Evolutionary conservation across 64 coral and sea anemone species (phyloP).

Genomic region (Platygyra sinensis): DNA sequence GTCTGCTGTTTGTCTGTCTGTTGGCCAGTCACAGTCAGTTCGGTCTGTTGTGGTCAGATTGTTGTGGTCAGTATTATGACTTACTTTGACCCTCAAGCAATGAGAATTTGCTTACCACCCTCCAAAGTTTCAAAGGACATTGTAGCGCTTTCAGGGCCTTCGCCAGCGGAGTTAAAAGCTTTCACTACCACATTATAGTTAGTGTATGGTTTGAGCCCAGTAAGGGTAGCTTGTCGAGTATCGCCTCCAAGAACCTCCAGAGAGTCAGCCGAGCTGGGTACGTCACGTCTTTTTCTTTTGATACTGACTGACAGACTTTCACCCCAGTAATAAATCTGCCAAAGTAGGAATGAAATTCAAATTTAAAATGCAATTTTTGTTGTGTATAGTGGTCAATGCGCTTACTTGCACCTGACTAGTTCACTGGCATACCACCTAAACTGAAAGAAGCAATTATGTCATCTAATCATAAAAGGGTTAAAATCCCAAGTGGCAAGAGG

Average conservation of each 20-base stretch:
- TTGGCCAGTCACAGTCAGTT: too few relatives aligned
- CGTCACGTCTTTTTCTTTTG: constrained; percentile 41
- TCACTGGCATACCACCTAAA: too few relatives aligned
- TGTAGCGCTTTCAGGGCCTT: neutral
- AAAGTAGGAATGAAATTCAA: neutral
- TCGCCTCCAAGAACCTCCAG: neutral
- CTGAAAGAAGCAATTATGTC: too few relatives aligned
- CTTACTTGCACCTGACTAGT: too few relatives aligned
- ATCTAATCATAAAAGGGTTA: too few relatives aligned
- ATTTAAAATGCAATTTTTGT: neutral
- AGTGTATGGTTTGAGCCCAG: constrained; percentile 24
- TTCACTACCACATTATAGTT: constrained; percentile 22
- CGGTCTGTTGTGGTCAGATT: too few relatives aligned
- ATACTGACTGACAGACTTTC: neutral
- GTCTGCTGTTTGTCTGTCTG: too few relatives aligned
- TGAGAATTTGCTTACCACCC: constrained; percentile 44
- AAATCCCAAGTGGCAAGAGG: too few relatives aligned
- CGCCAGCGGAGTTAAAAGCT: constrained; percentile 21
- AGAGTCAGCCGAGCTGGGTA: constrained; percentile 45
- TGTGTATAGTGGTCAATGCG: too few relatives aligned
- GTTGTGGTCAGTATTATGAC: neutral
- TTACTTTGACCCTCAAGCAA: neutral
- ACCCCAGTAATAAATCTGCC: constrained; percentile 65
- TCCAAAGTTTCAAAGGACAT: constrained; percentile 53
- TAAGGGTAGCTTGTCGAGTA: constrained; percentile 4